Base-by-base conservation (phyloP, 2,113 vertebrate genomes). In the Cynopterus brachyotis region DNA sequence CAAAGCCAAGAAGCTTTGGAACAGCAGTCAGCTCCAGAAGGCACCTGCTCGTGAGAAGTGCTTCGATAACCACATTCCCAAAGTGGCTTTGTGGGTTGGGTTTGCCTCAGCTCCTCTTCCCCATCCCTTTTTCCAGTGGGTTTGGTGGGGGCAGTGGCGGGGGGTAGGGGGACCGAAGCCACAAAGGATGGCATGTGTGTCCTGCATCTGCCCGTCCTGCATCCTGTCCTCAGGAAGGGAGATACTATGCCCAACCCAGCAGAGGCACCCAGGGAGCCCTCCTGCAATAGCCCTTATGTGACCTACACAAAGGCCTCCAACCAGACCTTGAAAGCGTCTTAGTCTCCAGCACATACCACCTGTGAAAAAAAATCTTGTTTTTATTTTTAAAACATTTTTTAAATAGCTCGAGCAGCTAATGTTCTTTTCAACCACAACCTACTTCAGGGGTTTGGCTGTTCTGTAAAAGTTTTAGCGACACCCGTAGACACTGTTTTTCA, bases 351-450 rank as follows among this genome's bases (percentile, higher is more conserved):
- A 53, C 10, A 12, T 16, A 32, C 13, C 72, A 96, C 85, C 96
- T 97, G 91, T 73, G 79, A 93, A 95, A 96, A 64, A 94, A 96
- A 84, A 64, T n/a, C 94, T 67, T 35, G 28, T 66, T 96, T 88
- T 64, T 11, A 93, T 73, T 81, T 59, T 82, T 69, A 6, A 64
- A 17, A 62, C 45, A 67, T 37, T 22, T 22, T 64, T 42, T 82
- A 69, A 72, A 53, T 17, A 73, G 22, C 32, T 62, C 19, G 69
- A 62, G 4, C 50, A 69, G 24, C 19, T 83, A 62, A 76, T 30
- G 12, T 50, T 90, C 78, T 15, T 35, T 85, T 64, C 69, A 89
- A 82, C 32, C 50, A 82, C 40, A 91, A 62, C 30, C n/a, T 69
- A 67, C 47, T 92, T 95, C 50, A 45, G 37, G 26, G 24, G 8